phyloP scores from a whole-genome alignment of 2,797 vertebrate genomes.

The Jordanella pulchra region DNA sequence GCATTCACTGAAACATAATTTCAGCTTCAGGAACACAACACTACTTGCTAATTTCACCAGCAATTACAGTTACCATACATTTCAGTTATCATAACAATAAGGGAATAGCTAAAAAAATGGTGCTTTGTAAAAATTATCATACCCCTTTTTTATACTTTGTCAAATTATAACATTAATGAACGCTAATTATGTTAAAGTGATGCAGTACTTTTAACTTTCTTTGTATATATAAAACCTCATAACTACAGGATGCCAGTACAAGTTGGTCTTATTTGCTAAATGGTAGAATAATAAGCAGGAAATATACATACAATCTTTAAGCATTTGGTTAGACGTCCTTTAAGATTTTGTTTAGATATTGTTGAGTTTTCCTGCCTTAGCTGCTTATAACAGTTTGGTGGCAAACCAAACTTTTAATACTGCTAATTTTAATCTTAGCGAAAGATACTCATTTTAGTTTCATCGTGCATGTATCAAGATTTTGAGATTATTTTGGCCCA shows the following conservation, averaged over 20 bases:
- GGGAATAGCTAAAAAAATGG: slow-evolving; percentile 30
- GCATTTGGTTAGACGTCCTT: no score
- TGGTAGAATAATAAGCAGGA: no score
- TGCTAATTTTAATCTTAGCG: no score
- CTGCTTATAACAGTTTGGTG: no score
- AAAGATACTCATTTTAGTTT: no score
- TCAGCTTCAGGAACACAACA: slow-evolving; percentile 17
- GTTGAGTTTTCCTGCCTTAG: no score
- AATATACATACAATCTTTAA: no score
- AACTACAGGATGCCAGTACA: neutral
- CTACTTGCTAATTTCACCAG: slow-evolving; percentile 9
- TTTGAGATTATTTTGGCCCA: no score
- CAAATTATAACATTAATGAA: neutral
- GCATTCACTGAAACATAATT: slow-evolving; percentile 24
- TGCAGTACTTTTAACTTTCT: neutral
- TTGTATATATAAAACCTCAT: neutral
- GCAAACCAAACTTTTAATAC: no score
- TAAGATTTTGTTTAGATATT: no score
- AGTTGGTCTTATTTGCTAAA: no score
- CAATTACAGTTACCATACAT: slow-evolving; percentile 20
- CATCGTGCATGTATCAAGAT: no score
- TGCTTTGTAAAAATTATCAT: neutral
- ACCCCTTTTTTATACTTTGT: neutral
- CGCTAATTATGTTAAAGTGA: neutral
- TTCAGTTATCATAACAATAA: slow-evolving; percentile 43